Percentiles rank a stretch among this genome's conserved stretches.
phyloP scores from a whole-genome alignment of 2,113 vertebrate species.

The Brachypodius melanocephalos region DNA sequence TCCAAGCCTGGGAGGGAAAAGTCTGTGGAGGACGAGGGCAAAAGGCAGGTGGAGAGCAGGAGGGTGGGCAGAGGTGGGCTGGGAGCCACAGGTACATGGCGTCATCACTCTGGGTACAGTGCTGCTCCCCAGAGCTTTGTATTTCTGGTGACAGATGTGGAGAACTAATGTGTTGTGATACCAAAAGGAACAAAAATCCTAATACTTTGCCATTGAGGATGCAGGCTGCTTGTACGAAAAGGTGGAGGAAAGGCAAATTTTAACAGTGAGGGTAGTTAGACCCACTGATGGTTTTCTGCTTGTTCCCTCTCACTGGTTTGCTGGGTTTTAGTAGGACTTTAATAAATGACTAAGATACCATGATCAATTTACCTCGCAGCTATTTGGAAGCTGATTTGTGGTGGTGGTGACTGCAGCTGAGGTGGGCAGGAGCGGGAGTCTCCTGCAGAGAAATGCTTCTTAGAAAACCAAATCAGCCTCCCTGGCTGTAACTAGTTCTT shows the following conservation, averaged over 20 bases:
- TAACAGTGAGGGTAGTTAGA: background rate
- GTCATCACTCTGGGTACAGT: background rate
- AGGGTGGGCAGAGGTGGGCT: background rate
- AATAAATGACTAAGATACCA: background rate
- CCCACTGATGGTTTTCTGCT: background rate
- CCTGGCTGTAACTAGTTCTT: background rate
- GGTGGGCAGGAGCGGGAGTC: background rate
- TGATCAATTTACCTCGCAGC: background rate
- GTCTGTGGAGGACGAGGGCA: fast-evolving
- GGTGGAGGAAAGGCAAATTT: background rate
- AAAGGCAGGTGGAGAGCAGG: background rate
- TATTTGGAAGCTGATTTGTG: background rate
- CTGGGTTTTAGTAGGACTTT: background rate
- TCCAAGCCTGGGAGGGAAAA: background rate
- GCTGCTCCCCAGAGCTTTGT: background rate
- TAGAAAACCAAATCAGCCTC: background rate
- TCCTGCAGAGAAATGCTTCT: background rate
- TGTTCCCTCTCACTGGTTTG: background rate
- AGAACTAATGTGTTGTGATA: background rate
- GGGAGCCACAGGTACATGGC: fast-evolving
- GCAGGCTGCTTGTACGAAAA: background rate
- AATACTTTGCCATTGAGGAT: background rate
- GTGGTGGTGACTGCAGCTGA: background rate
- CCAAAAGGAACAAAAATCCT: background rate
- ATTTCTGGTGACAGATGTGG: background rate